These are phyloP conservation scores for Pterocles orientalis DNA, from an alignment of 2,113 vertebrate genomes.

Conservation along the genomic window DNA sequence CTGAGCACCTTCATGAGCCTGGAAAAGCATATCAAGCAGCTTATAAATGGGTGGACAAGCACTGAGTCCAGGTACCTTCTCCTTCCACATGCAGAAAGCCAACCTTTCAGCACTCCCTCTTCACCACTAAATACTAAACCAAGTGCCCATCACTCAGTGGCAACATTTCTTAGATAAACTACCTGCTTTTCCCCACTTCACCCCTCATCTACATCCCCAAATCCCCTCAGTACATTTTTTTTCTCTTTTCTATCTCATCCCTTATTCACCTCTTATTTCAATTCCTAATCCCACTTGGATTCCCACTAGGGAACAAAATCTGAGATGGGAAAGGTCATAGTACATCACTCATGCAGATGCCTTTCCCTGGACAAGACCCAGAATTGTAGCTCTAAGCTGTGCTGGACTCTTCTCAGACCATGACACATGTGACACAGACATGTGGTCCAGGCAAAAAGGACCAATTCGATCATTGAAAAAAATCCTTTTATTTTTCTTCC, in stretches of 20 bases:
- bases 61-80: not conserved
- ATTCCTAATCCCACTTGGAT: not conserved
- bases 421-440: not conserved
- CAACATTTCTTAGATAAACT: not conserved
- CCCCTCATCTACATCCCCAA: not conserved
- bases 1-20: not conserved
- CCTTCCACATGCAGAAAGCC: not conserved
- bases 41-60: not conserved
- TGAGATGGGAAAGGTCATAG: not conserved
- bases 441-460: not conserved
- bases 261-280: not conserved
- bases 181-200: not conserved
- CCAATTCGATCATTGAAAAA: not conserved
- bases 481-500: not conserved
- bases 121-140: not conserved
- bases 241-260: not conserved
- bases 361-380: not conserved
- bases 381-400: not conserved
- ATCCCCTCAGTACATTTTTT: not conserved
- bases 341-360: not conserved
- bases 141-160: not conserved
- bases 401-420: rapidly evolving
- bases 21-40: not conserved
- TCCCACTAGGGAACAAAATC: not conserved
- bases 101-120: not conserved